Percentiles rank a stretch among this genome's conserved stretches.
These are phyloP conservation scores for Ptychobarbus kaznakovi DNA, from an alignment of 2,797 vertebrate genomes.

Conservation along the genomic window DNA sequence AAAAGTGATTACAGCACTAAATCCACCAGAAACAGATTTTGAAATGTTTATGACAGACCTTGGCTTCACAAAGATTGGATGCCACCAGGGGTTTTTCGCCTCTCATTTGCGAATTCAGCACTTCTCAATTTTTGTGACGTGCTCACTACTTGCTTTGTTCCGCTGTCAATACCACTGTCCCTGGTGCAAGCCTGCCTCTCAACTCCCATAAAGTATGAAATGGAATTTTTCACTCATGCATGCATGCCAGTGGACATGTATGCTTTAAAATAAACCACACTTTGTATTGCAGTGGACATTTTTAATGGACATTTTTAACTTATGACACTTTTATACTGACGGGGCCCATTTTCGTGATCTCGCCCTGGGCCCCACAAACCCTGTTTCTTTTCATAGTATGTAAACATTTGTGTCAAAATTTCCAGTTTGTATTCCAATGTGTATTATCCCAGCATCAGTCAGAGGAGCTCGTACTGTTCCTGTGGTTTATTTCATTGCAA, in stretches of 20 bases:
- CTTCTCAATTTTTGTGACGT: neutral
- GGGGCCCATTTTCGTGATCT: neutral
- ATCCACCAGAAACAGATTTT: constrained; percentile 22
- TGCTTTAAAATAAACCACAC: constrained; percentile 5
- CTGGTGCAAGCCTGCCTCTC: constrained; percentile 13
- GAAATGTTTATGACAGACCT: constrained; percentile 21
- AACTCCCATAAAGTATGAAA: neutral
- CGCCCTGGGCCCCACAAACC: neutral
- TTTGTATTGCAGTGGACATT: neutral
- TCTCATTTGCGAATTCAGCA: constrained; percentile 21
- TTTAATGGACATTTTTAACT: neutral
- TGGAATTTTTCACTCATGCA: neutral
- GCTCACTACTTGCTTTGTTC: neutral
- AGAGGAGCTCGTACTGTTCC: neutral
- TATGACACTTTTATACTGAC: constrained; percentile 5
- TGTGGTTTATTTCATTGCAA: constrained; percentile 19
- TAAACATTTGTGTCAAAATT: constrained; percentile 20
- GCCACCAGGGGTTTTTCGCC: neutral
- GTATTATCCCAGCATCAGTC: constrained; percentile 14
- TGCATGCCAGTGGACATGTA: neutral
- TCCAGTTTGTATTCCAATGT: constrained; percentile 6
- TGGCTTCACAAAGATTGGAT: constrained; percentile 13
- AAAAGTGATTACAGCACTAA: neutral
- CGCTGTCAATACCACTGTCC: constrained; percentile 13
- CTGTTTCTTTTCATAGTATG: constrained; percentile 27